Evolutionary conservation across 1,140 invertebrate species (phyloP).

Genomic region (Zeugodacus cucurbitae): DNA sequence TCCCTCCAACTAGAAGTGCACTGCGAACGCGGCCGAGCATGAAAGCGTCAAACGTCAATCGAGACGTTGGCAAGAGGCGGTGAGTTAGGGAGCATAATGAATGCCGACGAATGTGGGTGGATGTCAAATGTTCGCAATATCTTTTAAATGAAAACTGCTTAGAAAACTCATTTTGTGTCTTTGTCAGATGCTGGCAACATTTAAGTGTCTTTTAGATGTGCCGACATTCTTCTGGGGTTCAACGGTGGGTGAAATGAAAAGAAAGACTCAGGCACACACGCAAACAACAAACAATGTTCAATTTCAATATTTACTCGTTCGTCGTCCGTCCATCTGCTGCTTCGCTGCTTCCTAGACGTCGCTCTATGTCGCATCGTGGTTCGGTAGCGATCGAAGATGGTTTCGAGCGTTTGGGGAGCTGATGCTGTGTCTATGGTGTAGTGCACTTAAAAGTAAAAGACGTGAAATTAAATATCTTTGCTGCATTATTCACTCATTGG

Average conservation of each 20-base stretch:
- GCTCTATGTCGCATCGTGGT: slow-evolving; percentile 1
- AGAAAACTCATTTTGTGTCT: slow-evolving; percentile 35
- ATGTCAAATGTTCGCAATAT: not conserved
- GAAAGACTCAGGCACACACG: not conserved
- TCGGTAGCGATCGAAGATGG: not conserved
- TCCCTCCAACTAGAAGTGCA: not conserved
- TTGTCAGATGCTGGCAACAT: slow-evolving; percentile 10
- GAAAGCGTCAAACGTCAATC: slow-evolving; percentile 17
- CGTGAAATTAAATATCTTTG: slow-evolving; percentile 46
- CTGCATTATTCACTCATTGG: slow-evolving; percentile 47
- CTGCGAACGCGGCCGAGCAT: not conserved
- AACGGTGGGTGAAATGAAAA: not conserved
- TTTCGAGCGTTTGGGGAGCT: not conserved
- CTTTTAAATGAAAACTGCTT: slow-evolving; percentile 1
- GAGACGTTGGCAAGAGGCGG: not conserved
- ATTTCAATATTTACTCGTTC: not conserved
- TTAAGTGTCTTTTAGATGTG: slow-evolving; percentile 26
- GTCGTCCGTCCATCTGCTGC: not conserved
- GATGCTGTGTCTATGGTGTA: not conserved
- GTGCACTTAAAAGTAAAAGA: slow-evolving; percentile 43
- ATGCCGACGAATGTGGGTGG: not conserved
- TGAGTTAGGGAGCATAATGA: not conserved
- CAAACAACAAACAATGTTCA: not conserved
- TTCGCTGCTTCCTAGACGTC: not conserved
- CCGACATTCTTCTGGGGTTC: not conserved